Conservation (phyloP, 2,113 vertebrate species). For the Plecturocebus donacophilus region DNA sequence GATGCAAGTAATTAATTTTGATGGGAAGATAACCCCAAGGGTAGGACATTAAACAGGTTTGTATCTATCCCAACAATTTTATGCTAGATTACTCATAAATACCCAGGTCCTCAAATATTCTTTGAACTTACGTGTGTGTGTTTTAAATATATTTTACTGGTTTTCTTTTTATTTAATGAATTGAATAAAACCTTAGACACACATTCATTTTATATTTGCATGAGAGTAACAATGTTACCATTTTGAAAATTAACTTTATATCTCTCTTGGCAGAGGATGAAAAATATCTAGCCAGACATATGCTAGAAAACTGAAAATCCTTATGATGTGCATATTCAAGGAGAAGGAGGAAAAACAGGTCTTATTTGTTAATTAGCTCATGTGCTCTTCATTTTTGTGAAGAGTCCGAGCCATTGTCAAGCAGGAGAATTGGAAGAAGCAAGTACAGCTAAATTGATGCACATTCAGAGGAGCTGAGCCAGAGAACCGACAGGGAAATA, state of each 20-base stretch:
- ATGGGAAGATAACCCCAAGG: neutral
- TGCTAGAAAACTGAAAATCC: neutral
- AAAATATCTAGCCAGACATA: neutral
- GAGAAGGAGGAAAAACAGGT: neutral
- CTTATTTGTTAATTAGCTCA: neutral
- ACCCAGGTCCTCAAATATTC: neutral
- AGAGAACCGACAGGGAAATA: neutral
- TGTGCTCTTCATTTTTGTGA: neutral
- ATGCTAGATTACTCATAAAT: neutral
- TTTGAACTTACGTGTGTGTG: neutral
- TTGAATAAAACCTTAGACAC: neutral
- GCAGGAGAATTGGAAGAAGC: neutral
- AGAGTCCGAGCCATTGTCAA: neutral
- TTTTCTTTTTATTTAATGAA: neutral
- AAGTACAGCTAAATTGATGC: neutral
- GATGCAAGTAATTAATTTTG: neutral
- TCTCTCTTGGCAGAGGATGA: neutral
- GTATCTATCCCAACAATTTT: neutral
- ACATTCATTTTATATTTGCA: neutral
- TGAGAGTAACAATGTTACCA: neutral
- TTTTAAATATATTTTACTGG: neutral
- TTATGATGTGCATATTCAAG: neutral
- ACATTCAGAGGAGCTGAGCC: neutral
- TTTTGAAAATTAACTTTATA: slow-evolving; percentile 3
- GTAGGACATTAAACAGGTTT: neutral